Base-by-base conservation (phyloP, 2,888 invertebrate species). In the Synergus japonicus region DNA sequence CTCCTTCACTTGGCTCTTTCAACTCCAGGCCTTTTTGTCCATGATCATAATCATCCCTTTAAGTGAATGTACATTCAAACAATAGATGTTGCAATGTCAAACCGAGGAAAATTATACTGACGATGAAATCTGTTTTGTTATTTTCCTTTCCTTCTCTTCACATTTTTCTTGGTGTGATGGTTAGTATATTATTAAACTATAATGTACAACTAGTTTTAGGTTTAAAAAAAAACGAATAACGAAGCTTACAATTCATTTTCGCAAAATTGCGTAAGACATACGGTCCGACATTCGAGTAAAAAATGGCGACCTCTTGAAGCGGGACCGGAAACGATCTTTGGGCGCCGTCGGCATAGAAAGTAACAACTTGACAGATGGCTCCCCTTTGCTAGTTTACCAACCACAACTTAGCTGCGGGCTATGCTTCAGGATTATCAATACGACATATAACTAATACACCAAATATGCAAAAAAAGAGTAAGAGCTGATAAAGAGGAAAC, bases 261-360 rank as follows among this genome's bases (percentile, higher is more conserved):
- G 83, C 81, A 78, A 69, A 60, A 76, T 83, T 83, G 78, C 80
- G 76, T 80, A 83, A 83, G 78, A 67, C 77, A 37, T 65, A 12
- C 67, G 41, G 65, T 43, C 65, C 41, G 41, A 65, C 41, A 65
- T 12, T 37, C n/a, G 41, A n/a, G 41, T 43, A 66, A 66, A 66
- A 66, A 66, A 66, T 66, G 41, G 43, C n/a, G n/a, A 18, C 43
- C 66, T 66, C 43, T 66, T 43, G 66, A 43, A 37, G 78, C 69
- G 81, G 86, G 85, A 82, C 88, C 89, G 90, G 90, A 90, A 90
- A 89, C 82, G 84, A 86, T 73, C 73, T 37, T 73, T 73, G 49
- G 46, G 49, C n/a, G 73, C 90, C 90, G 82, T 87, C 80, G 89
- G 90, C 90, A 85, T 90, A 88, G 90, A 90, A 90, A 90, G 90